phyloP scores from a whole-genome alignment of 23 tunicate species.

The Ciona savignyi region DNA sequence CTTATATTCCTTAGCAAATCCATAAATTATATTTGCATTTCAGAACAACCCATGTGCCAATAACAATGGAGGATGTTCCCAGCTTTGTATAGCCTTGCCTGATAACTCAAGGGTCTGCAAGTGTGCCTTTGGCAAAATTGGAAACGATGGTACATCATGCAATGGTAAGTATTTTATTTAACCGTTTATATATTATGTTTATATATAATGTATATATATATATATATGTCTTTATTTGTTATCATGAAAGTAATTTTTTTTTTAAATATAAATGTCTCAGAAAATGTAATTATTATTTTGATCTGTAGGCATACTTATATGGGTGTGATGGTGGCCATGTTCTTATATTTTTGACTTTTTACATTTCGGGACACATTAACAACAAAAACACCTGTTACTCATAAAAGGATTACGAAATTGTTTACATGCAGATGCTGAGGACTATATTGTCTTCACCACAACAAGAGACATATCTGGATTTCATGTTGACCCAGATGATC shows the following conservation, averaged over 20 bases:
- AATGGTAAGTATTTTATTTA: conserved; percentile 25
- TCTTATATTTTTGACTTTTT: too few species aligned
- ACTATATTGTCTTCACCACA: conserved; percentile 42
- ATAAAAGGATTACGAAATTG: too few species aligned
- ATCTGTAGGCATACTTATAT: too few species aligned
- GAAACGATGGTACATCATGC: conserved; percentile 29
- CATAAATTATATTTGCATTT: too few species aligned
- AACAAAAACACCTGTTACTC: too few species aligned
- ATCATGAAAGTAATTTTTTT: neutral
- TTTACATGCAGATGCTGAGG: conserved; percentile 45
- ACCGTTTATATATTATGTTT: too few species aligned
- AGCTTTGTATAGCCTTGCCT: conserved; percentile 68
- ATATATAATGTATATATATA: too few species aligned
- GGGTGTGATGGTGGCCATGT: too few species aligned
- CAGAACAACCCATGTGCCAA: conserved; percentile 55
- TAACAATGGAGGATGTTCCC: conserved; percentile 76
- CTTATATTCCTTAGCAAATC: too few species aligned
- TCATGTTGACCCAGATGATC: conserved; percentile 57
- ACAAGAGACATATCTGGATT: conserved; percentile 10
- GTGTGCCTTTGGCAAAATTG: conserved; percentile 39
- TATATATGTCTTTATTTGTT: neutral
- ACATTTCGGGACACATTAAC: too few species aligned
- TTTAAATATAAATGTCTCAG: neutral
- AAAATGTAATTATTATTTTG: too few species aligned
- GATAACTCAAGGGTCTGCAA: conserved; percentile 40